Base-by-base conservation (phyloP, 2,888 invertebrate species). In the Euproctis similis region DNA sequence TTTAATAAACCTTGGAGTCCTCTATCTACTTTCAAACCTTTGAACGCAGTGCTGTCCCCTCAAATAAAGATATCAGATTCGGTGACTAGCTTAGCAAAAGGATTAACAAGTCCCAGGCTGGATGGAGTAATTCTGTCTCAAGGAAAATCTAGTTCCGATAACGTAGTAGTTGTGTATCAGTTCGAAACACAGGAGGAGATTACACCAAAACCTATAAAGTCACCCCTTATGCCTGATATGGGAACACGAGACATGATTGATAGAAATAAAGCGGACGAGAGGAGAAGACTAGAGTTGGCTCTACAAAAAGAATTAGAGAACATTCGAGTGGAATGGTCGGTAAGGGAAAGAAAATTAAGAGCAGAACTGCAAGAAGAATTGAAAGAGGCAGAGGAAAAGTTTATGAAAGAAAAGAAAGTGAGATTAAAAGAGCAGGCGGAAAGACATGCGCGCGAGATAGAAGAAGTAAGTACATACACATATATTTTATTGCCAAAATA, bases 321-420 rank as follows among this genome's bases (percentile, higher is more conserved):
- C 41, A 67, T 88, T 26, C 87, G 87, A 46, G 82, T 87, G 39
- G 88, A 88, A 28, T 81, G 88, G 50, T 82, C 87, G 36, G 77
- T 78, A 34, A 87, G 57, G 68, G 89, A 71, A 49, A 88, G 60
- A 72, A 87, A 59, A 64, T 82, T 62, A 85, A 87, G 66, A 55
- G 78, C 84, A 9, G 87, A 86, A 46, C 53, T 88, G 33, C 74
- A 81, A 26, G 74, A 76, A 16, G 87, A 87, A 51, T 73, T 88
- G 47, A 81, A 70, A 30, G 78, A 75, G 38, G 69, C 78, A 1
- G 85, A 87, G 30, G 78, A 81, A 33, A 78, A 76, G 47, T 81
- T 81, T 54, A 36, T 71, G 35, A 50, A 42, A 14, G 81, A 82
- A 33, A 82, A 76, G 50, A 70, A 46, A 59, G 29, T 68, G 30